phyloP scores from a whole-genome alignment of 2,888 invertebrate species.

The Lacanobia wlatinum region DNA sequence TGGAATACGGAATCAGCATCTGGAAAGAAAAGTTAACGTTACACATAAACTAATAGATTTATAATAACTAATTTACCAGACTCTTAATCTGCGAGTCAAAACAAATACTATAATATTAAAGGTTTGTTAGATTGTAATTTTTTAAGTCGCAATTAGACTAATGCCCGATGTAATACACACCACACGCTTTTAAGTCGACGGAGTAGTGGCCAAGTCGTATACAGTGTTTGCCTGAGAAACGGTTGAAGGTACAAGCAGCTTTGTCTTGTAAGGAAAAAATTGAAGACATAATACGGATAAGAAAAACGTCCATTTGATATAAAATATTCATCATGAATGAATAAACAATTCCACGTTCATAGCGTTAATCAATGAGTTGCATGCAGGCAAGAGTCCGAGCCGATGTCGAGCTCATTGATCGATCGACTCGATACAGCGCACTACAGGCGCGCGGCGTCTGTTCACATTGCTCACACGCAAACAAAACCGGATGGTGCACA shows the following conservation, averaged over 20 bases:
- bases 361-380: constrained; percentile 91
- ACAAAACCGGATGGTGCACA: constrained; percentile 89
- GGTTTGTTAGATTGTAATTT: background rate
- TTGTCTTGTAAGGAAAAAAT: constrained; percentile 51
- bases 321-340: constrained; percentile 90
- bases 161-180: background rate
- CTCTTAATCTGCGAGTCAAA: constrained; percentile 1
- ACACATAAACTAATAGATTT: background rate
- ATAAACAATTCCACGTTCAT: constrained; percentile 90
- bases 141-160: background rate
- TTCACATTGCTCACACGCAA: constrained; percentile 80
- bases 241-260: constrained; percentile 30
- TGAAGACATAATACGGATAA: constrained; percentile 71
- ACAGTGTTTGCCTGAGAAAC: constrained; percentile 34
- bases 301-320: constrained; percentile 83
- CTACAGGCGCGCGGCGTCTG: constrained; percentile 76
- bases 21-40: constrained; percentile 60
- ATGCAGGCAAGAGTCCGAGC: constrained; percentile 87
- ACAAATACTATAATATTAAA: constrained; percentile 6
- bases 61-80: background rate
- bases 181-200: constrained; percentile 44
- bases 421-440: constrained; percentile 86
- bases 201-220: constrained; percentile 37
- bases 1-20: constrained; percentile 64
- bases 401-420: constrained; percentile 90